These are phyloP conservation scores for Nasonia longicornis DNA, from an alignment of 1,140 invertebrate genomes.

Conservation along the genomic window DNA sequence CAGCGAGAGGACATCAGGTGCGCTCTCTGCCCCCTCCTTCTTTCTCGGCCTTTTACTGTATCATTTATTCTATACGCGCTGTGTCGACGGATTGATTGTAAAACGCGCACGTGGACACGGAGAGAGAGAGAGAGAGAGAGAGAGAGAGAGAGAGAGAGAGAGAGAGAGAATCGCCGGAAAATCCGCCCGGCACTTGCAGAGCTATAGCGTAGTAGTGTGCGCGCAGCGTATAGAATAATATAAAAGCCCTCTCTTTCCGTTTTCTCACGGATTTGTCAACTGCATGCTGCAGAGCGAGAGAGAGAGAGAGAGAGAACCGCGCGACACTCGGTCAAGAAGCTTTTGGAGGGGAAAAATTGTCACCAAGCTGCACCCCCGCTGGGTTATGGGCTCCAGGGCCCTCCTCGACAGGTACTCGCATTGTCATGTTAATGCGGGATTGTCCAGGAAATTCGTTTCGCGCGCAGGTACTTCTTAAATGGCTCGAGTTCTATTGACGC, in stretches of 20 bases:
- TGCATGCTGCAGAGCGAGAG: too few relatives aligned
- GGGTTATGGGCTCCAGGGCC: neutral
- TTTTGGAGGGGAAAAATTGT: conserved; percentile 25
- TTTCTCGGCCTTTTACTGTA: neutral
- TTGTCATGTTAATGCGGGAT: conserved; percentile 32
- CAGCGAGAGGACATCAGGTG: neutral
- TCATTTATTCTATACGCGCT: neutral
- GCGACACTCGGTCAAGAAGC: neutral
- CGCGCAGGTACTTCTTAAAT: conserved; percentile 22
- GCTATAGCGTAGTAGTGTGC: too few relatives aligned
- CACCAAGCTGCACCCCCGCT: conserved; percentile 18
- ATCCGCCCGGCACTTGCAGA: neutral
- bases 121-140: too few relatives aligned
- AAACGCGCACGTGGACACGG: too few relatives aligned
- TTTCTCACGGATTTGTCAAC: conserved; percentile 14
- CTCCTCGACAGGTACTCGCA: conserved; percentile 33
- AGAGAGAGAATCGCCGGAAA: neutral
- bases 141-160: too few relatives aligned
- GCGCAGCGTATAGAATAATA: neutral
- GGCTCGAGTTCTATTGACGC: conserved; percentile 30
- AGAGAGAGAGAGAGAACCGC: too few relatives aligned
- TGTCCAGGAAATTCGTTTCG: conserved; percentile 26
- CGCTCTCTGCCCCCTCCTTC: neutral
- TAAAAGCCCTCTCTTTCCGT: neutral
- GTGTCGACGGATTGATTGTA: too few relatives aligned